Conservation (phyloP, 92 coral and sea anemone genomes). For the Umimayanthus kanabou region DNA sequence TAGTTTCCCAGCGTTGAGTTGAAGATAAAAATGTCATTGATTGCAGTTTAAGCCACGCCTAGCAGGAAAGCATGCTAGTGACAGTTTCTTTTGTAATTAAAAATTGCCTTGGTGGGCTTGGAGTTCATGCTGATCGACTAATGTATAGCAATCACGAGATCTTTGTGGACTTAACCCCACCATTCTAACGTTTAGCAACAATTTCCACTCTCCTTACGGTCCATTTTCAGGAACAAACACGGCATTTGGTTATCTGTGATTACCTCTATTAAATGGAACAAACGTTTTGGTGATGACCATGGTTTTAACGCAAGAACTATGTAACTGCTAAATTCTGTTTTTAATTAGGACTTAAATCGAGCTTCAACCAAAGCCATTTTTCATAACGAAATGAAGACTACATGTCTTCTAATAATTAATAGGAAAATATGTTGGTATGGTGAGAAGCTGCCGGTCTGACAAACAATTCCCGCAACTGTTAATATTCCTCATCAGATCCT, state of each 20-base stretch:
- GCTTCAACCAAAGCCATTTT: not conserved
- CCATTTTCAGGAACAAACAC: not conserved
- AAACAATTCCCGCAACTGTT: not conserved
- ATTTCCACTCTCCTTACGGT: not conserved
- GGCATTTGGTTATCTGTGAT: not conserved
- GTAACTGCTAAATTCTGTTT: no score
- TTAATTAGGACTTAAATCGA: not conserved
- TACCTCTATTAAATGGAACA: not conserved
- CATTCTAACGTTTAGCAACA: not conserved
- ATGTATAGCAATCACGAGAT: not conserved
- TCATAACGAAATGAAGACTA: not conserved
- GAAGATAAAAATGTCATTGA: not conserved
- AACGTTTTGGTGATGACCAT: no score
- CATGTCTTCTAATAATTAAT: not conserved
- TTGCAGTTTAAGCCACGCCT: not conserved
- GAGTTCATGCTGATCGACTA: not conserved
- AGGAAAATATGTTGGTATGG: not conserved
- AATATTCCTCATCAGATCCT: not conserved
- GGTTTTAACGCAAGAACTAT: not conserved
- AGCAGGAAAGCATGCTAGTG: not conserved
- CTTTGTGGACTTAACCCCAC: conserved; percentile 13
- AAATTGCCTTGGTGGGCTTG: not conserved
- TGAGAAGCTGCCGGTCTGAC: not conserved
- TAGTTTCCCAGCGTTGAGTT: not conserved
- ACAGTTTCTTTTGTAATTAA: not conserved